A percentile compares a stretch with the other conserved stretches of the same genome.
These are phyloP conservation scores for Ceyx melanurus DNA, from an alignment of 2,113 vertebrate species.

Conservation along the genomic window DNA sequence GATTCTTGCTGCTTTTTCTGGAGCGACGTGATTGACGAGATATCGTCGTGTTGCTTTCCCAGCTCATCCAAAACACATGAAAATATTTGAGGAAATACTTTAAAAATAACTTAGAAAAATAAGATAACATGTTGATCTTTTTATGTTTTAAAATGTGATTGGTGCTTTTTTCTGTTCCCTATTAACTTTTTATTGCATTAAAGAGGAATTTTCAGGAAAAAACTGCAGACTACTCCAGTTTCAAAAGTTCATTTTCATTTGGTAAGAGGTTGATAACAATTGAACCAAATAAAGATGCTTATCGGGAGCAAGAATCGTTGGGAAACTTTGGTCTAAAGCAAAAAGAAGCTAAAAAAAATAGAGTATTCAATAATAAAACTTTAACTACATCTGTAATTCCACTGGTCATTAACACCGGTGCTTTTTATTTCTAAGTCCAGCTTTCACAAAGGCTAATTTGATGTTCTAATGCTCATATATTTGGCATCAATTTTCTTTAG, in stretches of 20 bases:
- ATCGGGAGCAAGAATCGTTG: background rate
- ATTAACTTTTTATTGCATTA: slow-evolving; percentile 64
- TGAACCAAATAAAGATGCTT: slow-evolving; percentile 40
- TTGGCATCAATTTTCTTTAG: slow-evolving; percentile 1
- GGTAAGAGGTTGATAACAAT: slow-evolving; percentile 7
- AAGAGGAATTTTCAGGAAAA: slow-evolving; percentile 27
- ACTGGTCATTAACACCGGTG: slow-evolving; percentile 25
- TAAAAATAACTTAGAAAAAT: background rate
- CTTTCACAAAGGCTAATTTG: background rate
- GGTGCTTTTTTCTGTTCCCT: slow-evolving; percentile 17
- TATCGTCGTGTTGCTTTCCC: background rate
- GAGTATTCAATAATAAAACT: slow-evolving; percentile 8
- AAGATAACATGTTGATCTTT: background rate
- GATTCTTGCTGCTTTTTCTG: background rate
- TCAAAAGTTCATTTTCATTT: slow-evolving; percentile 46
- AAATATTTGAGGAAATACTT: background rate
- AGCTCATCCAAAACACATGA: background rate
- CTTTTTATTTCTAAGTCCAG: slow-evolving; percentile 6
- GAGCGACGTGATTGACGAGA: background rate
- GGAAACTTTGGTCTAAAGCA: slow-evolving; percentile 5
- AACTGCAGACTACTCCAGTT: background rate
- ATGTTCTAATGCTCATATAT: background rate
- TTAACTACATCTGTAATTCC: slow-evolving; percentile 6
- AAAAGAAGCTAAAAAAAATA: slow-evolving; percentile 8
- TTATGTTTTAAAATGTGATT: background rate